Evolutionary conservation across 2,797 vertebrate species (phyloP).

Genomic region (Miichthys miiuy): DNA sequence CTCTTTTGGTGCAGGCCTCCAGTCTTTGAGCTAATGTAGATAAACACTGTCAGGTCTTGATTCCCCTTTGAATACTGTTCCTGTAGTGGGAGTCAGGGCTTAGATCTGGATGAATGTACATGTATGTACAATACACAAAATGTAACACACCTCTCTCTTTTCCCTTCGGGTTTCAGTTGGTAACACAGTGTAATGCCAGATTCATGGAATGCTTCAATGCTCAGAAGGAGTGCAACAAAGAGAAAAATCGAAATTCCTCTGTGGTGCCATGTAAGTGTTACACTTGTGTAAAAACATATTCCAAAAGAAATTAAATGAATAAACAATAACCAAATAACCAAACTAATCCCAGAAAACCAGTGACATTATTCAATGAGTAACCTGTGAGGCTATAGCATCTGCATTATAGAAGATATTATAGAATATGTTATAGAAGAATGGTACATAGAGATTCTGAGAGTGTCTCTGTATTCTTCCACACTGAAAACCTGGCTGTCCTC

Average conservation of each 20-base stretch:
- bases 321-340: too few species aligned
- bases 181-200: constrained; percentile 93
- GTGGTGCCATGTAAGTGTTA: constrained; percentile 93
- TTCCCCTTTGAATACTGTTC: background rate
- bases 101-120: background rate
- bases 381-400: background rate
- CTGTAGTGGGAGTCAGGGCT: background rate
- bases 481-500: background rate
- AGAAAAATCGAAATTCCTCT: constrained; percentile 96
- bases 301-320: background rate
- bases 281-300: background rate
- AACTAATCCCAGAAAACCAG: background rate
- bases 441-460: background rate
- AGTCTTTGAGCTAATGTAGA: background rate
- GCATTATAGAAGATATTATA: background rate
- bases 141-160: background rate
- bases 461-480: background rate
- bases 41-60: background rate
- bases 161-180: constrained; percentile 82
- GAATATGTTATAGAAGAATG: background rate
- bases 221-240: constrained; percentile 97
- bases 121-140: too few species aligned
- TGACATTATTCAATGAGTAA: background rate
- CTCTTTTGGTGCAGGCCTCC: background rate
- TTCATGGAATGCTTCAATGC: constrained; percentile 94